These are phyloP conservation scores for Indicator indicator DNA, from an alignment of 2,113 vertebrate species.

Conservation along the genomic window DNA sequence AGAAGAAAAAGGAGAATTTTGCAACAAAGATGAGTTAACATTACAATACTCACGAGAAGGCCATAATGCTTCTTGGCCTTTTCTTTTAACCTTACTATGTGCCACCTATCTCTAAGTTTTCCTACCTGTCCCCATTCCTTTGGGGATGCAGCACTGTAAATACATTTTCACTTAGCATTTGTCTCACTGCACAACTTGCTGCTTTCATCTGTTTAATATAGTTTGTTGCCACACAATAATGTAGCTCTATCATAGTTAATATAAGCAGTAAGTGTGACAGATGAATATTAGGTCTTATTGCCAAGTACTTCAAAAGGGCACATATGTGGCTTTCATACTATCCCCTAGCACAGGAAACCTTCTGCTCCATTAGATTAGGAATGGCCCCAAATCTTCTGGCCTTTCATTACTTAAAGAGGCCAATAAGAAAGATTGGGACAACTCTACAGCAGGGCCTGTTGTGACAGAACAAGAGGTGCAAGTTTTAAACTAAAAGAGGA, in stretches of 20 bases:
- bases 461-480: no score
- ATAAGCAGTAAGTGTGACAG: background rate
- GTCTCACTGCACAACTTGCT: background rate
- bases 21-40: background rate
- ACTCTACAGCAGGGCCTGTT: no score
- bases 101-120: background rate
- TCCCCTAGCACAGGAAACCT: background rate
- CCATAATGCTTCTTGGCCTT: background rate
- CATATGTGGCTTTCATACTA: accelerated
- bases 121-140: background rate
- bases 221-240: background rate
- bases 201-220: background rate
- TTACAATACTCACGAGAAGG: background rate
- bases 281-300: background rate
- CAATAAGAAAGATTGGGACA: no score
- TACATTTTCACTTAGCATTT: background rate
- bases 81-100: background rate
- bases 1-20: background rate
- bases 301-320: background rate
- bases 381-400: background rate
- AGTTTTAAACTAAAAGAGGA: no score
- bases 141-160: background rate
- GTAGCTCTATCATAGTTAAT: background rate
- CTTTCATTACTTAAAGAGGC: no score
- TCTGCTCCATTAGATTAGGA: background rate